Evolutionary conservation across 2,797 vertebrate genomes (phyloP).

Genomic region (Sebastes kiyomatsui): DNA sequence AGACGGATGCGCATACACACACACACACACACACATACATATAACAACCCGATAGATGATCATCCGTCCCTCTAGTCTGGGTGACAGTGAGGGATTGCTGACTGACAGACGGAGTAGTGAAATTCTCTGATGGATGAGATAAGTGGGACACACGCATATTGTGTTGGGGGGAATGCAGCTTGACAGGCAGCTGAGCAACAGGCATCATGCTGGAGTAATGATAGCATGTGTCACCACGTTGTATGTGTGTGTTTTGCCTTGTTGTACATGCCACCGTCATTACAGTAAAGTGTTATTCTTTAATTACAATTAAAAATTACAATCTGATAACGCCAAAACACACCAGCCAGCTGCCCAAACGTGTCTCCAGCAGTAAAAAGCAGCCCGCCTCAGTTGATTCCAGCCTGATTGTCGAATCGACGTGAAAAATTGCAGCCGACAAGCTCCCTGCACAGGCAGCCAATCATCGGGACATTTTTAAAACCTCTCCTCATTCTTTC

Average conservation of each 20-base stretch:
- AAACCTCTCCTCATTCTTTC: conserved; percentile 56
- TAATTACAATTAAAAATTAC: conserved; percentile 15
- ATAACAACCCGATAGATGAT: conserved; percentile 57
- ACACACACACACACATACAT: not conserved
- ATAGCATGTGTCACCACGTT: conserved; percentile 19
- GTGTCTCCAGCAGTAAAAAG: not conserved
- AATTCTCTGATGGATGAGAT: conserved; percentile 71
- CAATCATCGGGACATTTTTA: conserved; percentile 65
- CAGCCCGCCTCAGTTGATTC: conserved; percentile 8
- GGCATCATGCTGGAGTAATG: conserved; percentile 48
- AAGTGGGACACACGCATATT: conserved; percentile 39
- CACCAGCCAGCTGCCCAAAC: not conserved
- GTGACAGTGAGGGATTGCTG: conserved; percentile 64
- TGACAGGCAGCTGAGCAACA: conserved; percentile 67
- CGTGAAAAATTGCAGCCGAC: conserved; percentile 34
- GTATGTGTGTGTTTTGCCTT: not conserved
- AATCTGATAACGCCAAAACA: conserved; percentile 5
- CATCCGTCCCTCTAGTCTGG: conserved; percentile 30
- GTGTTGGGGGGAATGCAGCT: conserved; percentile 31
- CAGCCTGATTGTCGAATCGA: conserved; percentile 18
- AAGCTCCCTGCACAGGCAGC: conserved; percentile 28
- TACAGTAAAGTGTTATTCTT: not conserved
- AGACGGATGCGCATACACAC: conserved; percentile 45
- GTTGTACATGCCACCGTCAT: conserved; percentile 1
- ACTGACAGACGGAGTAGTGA: conserved; percentile 62